Base-by-base conservation (phyloP, 1,140 invertebrate species). In the Aphis craccivora region DNA sequence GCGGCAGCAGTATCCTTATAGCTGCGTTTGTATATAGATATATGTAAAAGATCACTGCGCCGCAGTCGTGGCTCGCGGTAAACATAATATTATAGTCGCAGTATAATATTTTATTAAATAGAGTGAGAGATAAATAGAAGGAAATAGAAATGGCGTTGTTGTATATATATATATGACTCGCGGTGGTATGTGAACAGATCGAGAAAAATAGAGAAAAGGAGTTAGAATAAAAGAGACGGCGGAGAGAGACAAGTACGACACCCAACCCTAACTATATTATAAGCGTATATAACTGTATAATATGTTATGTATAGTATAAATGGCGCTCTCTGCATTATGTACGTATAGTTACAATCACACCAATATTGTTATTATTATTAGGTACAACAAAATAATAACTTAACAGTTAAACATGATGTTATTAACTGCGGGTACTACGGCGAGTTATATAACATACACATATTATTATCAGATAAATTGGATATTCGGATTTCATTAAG, bases 101-200 rank as follows among this genome's bases (percentile, higher is more conserved):
- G 60, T n/a, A 67, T 67, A 67, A 67, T 67, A 67, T 67, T 67
- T 67, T 67, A 67, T 67, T 67, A 67, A 30, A 67, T 67, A 67
- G 60, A 67, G 60, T 67, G 60, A 67, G 60, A 67, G 60, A 30
- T 60, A 60, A 25, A 60, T 9, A 11, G 30, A 67, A 67, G 60
- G 30, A 76, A n/a, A 76, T n/a, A n/a, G 30, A 76, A n/a, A n/a
- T 76, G n/a, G 60, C 30, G 60, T 14, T 11, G 25, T 60, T 23
- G 3, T 30, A 25, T 45, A 6, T 48, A 48, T 48, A 48, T 67
- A n/a, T 67, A n/a, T 67, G 30, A 67, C 14, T 14, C 14, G 60
- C 11, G 60, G 60, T 11, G 60, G 60, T 60, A n/a, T 76, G 60
- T 18, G n/a, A 76, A n/a, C 14, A n/a, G 30, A 76, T 18, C 14